A percentile compares a stretch with the other conserved stretches of the same genome.
phyloP scores from a whole-genome alignment of 1,140 invertebrate species.

The Lepidurus couesii region DNA sequence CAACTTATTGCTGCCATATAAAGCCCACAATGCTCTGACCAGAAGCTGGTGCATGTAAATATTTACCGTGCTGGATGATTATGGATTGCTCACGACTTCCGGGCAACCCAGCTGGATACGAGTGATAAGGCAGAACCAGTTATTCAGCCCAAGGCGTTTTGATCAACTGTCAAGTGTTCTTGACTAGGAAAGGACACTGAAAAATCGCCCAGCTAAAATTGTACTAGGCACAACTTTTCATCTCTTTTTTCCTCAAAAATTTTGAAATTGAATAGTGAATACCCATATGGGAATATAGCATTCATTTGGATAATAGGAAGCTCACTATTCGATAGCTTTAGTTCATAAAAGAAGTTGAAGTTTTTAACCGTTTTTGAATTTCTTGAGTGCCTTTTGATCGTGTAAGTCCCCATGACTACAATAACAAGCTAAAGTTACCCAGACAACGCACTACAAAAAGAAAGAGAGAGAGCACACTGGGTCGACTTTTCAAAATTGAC shows the following conservation, averaged over 20 bases:
- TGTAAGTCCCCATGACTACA: background rate
- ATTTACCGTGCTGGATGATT: background rate
- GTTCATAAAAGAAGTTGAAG: background rate
- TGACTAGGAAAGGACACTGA: background rate
- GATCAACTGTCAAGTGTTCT: background rate
- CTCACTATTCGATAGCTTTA: background rate
- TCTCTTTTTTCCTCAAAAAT: no score
- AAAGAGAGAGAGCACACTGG: background rate
- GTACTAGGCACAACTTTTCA: no score
- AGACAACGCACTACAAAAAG: background rate
- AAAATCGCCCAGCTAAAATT: background rate
- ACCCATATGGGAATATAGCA: no score
- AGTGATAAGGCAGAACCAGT: background rate
- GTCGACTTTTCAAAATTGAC: background rate
- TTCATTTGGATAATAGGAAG: no score
- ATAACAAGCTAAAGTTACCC: background rate
- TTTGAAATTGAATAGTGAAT: no score
- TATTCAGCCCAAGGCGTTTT: background rate
- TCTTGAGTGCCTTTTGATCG: background rate
- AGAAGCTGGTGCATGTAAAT: slow-evolving; percentile 4
- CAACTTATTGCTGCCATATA: background rate
- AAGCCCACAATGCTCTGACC: background rate
- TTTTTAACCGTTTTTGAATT: background rate
- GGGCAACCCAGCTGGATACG: background rate
- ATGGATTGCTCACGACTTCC: background rate